Percentiles rank a stretch among this genome's conserved stretches.
Conservation (phyloP, 2,797 vertebrate genomes). For the Acanthurus lineatus region DNA sequence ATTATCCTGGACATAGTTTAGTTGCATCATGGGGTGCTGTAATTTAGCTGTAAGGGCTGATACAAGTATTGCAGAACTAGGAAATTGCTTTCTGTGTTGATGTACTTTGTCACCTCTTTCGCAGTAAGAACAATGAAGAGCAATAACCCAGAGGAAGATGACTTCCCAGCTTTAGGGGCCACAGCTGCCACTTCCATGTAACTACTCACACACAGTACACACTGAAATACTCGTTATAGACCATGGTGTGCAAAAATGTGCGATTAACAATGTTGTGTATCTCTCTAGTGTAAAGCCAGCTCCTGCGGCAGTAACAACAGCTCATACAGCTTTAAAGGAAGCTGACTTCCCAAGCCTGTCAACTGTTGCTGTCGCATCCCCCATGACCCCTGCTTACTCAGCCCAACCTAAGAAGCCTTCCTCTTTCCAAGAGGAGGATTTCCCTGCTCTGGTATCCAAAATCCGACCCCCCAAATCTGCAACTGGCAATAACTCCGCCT, state of each 20-base stretch:
- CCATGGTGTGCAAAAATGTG: not conserved
- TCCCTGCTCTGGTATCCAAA: slow-evolving; percentile 95
- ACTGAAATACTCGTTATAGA: not conserved
- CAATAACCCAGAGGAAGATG: slow-evolving; percentile 78
- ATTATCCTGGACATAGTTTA: too few relatives aligned
- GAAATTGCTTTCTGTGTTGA: not conserved
- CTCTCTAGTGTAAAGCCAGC: slow-evolving; percentile 62
- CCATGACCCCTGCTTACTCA: slow-evolving; percentile 85
- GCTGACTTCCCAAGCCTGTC: slow-evolving; percentile 97
- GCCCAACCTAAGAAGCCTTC: slow-evolving; percentile 83
- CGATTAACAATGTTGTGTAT: not conserved
- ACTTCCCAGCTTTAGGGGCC: slow-evolving; percentile 87
- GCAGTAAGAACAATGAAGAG: slow-evolving; percentile 82
- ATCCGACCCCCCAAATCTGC: slow-evolving; percentile 83
- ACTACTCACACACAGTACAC: slow-evolving; percentile 17
- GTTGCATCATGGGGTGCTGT: too few relatives aligned
- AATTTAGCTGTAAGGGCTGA: not conserved
- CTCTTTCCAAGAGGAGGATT: slow-evolving; percentile 96
- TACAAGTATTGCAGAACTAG: not conserved
- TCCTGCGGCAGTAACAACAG: slow-evolving; percentile 18
- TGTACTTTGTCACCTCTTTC: not conserved
- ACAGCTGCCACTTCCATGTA: slow-evolving; percentile 75
- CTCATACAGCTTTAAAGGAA: slow-evolving; percentile 87
- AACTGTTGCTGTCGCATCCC: slow-evolving; percentile 61
- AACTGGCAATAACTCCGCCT: slow-evolving; percentile 86